phyloP scores from a whole-genome alignment of 2,113 vertebrate genomes.

The Colaptes auratus region DNA sequence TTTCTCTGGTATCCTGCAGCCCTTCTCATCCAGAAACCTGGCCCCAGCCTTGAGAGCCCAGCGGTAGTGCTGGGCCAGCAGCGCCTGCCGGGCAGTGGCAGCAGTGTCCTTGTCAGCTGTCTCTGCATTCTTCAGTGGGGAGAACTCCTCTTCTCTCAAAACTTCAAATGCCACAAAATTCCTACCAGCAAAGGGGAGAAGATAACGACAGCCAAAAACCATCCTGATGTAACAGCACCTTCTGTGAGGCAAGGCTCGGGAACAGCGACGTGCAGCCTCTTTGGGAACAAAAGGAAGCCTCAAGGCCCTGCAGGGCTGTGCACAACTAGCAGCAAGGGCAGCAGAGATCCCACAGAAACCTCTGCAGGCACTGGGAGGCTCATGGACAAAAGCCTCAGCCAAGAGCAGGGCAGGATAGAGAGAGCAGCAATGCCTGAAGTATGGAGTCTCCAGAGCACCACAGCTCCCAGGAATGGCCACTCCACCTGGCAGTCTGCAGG shows the following conservation, averaged over 20 bases:
- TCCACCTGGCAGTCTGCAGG: background rate
- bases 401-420: background rate
- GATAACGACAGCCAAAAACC: background rate
- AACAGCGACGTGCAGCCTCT: background rate
- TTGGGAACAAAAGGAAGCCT: background rate
- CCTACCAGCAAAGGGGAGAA: slow-evolving; percentile 66
- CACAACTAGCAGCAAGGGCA: background rate
- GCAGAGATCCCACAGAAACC: background rate
- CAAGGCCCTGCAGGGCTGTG: background rate
- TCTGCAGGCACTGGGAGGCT: background rate
- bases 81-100: slow-evolving; percentile 77
- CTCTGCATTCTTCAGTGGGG: slow-evolving; percentile 90
- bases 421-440: background rate
- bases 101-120: slow-evolving; percentile 81
- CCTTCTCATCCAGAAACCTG: slow-evolving; percentile 73
- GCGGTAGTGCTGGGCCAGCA: slow-evolving; percentile 87
- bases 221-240: background rate
- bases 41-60: slow-evolving; percentile 87
- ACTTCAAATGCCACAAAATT: slow-evolving; percentile 93
- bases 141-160: slow-evolving; percentile 89
- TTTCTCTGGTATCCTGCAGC: slow-evolving; percentile 63
- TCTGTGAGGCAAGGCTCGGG: background rate
- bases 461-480: background rate
- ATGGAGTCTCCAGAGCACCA: background rate
- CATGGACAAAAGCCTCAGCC: background rate